Conservation (phyloP, 1,140 invertebrate species). For the Leptinotarsa undecemlineata region DNA sequence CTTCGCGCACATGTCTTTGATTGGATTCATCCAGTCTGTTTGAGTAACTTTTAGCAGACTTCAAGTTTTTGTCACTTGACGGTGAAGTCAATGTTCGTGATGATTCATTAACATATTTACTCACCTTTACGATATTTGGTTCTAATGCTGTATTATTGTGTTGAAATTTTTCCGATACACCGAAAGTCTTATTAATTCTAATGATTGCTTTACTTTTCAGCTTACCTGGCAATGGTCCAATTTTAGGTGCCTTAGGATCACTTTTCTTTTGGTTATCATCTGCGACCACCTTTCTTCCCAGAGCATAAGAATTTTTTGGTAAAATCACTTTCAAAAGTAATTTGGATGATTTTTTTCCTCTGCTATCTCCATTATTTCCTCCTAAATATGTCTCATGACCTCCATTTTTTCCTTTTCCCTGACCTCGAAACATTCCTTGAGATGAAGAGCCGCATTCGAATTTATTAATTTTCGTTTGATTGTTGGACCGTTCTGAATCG, state of each 20-base stretch:
- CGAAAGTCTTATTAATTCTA: not conserved
- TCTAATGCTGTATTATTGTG: not conserved
- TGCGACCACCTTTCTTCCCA: not conserved
- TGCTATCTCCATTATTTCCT: not conserved
- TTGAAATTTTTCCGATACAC: not conserved
- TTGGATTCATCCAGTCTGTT: not conserved
- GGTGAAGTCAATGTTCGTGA: not conserved
- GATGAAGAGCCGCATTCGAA: not conserved
- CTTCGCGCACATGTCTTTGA: not conserved
- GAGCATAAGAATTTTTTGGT: not conserved
- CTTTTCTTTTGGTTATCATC: not conserved
- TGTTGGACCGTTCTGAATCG: not conserved
- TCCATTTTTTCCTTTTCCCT: not conserved
- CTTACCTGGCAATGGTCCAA: not conserved
- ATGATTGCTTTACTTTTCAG: not conserved
- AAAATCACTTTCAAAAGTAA: not conserved
- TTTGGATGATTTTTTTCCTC: not conserved
- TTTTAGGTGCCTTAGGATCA: not conserved
- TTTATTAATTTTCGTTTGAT: not conserved
- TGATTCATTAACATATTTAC: not conserved
- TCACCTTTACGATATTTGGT: not conserved
- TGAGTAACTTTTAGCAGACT: not conserved
- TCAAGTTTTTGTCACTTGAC: not conserved
- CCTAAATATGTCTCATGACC: not conserved
- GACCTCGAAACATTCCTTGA: not conserved